Percentiles rank a stretch among this genome's conserved stretches.
Evolutionary conservation across 2,113 vertebrate species (phyloP).

Genomic region (Corvus hawaiiensis): DNA sequence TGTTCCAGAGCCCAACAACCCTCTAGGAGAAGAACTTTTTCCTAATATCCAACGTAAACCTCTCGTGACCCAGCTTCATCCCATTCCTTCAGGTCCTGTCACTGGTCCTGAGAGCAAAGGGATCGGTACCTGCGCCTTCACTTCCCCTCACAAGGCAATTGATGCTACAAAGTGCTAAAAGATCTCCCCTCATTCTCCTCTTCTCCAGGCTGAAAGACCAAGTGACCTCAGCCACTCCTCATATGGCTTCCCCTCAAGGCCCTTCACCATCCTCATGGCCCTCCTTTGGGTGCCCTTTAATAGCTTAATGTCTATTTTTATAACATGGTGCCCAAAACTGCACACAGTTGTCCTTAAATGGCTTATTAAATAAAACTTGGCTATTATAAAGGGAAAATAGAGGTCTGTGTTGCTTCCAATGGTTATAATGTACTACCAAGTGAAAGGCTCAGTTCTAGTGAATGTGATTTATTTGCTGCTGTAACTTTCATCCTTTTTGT

Average conservation of each 20-base stretch:
- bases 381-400: background rate
- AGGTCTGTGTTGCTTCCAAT: background rate
- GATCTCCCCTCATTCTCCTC: background rate
- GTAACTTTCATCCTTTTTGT: background rate
- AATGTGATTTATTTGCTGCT: background rate
- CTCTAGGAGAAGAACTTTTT: background rate
- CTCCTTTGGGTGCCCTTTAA: background rate
- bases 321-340: background rate
- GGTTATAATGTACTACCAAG: background rate
- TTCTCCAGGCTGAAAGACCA: background rate
- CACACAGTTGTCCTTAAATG: background rate
- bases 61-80: background rate
- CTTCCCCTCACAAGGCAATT: background rate
- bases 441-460: background rate
- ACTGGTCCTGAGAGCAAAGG: background rate
- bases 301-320: background rate
- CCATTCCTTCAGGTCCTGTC: background rate
- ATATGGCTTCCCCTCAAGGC: rapidly evolving
- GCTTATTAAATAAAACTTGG: background rate
- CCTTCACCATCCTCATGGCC: background rate
- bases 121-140: background rate
- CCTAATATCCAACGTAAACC: background rate
- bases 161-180: too few relatives aligned
- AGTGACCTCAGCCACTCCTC: background rate
- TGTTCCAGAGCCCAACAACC: background rate